Evolutionary conservation across 1,140 invertebrate genomes (phyloP), one percentile per base, ranked within the genome.

Genomic region (Temnothorax nylanderi): DNA sequence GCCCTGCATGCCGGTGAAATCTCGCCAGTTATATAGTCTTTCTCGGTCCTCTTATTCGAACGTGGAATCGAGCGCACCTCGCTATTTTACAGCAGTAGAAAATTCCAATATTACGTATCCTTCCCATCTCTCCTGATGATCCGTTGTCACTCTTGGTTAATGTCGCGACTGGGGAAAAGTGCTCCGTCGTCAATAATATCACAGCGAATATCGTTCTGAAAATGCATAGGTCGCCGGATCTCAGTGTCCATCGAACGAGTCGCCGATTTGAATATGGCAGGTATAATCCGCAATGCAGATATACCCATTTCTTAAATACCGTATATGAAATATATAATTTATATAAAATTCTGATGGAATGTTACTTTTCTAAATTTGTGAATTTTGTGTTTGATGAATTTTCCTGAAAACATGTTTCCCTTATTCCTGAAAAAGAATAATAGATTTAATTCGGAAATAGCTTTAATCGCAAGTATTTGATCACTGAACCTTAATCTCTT

Each of bases 131-230:
- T 32, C 26, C 21, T 56, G 78, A 81, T 56, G 78, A 81, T 81
- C 21, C 37, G 51, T 72, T 80, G 62, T 71, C 78, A 54, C 8
- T 80, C 60, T 80, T 60, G 65, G 10, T 81, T 81, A 81, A 72
- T 56, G 49, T 72, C 49, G 21, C 49, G 49, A 72, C 37, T 41
- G 34, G 34, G 10, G 18, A 72, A 47, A 81, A 81, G 37, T 56
- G 65, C 49, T 72, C 44, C 41, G 18, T 77, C 81, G 34, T 76
- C 41, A 44, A 65, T 76, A 76, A 81, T 82, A 56, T 47, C 10
- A 26, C 16, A 49, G 37, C 18, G 21, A 75, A 13, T 34, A 58
- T 60, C 44, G 26, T 44, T 21, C n/a, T 21, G n/a, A 58, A 84
- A 84, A 84, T 49, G 54, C 34, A 60, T 10, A 34, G 18, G 32